Percentiles rank a stretch among this genome's conserved stretches.
phyloP scores from a whole-genome alignment of 2,888 invertebrate genomes.

The Perdita meconis region DNA sequence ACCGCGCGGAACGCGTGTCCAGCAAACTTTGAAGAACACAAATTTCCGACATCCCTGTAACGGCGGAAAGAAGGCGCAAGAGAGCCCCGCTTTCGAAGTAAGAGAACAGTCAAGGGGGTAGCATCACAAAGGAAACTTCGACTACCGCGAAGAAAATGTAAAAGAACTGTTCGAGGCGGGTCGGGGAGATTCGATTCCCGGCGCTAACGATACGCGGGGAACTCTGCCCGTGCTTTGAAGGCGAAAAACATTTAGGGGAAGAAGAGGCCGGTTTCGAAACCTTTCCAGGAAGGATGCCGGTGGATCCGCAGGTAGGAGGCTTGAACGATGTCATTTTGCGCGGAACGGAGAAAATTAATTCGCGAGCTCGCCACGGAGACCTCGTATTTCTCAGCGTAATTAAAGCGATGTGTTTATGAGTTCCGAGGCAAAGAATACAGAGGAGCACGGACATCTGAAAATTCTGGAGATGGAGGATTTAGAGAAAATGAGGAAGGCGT shows the following conservation, averaged over 20 bases:
- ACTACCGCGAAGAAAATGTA: slow-evolving; percentile 3
- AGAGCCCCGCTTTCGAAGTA: neutral
- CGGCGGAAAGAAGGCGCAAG: neutral
- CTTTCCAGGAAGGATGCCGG: neutral
- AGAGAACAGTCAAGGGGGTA: neutral
- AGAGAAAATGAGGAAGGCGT: neutral
- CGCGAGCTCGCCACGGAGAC: neutral
- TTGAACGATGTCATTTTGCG: neutral
- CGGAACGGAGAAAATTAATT: slow-evolving; percentile 4
- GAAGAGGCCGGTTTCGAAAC: neutral
- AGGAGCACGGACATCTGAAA: neutral
- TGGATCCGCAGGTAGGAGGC: neutral
- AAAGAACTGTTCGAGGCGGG: slow-evolving; percentile 7
- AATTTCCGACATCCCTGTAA: slow-evolving; percentile 15
- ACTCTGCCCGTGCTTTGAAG: neutral
- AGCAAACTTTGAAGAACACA: slow-evolving; percentile 5
- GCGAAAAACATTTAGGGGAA: slow-evolving; percentile 4
- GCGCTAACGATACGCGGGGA: slow-evolving; percentile 18
- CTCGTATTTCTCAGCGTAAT: neutral
- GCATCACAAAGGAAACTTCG: slow-evolving; percentile 20
- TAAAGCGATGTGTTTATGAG: slow-evolving; percentile 13
- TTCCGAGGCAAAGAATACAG: neutral
- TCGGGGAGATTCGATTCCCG: neutral
- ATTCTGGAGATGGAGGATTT: neutral
- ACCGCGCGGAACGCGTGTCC: neutral